Evolutionary conservation across 2,888 invertebrate species (phyloP).

Genomic region (Lingula anatina): DNA sequence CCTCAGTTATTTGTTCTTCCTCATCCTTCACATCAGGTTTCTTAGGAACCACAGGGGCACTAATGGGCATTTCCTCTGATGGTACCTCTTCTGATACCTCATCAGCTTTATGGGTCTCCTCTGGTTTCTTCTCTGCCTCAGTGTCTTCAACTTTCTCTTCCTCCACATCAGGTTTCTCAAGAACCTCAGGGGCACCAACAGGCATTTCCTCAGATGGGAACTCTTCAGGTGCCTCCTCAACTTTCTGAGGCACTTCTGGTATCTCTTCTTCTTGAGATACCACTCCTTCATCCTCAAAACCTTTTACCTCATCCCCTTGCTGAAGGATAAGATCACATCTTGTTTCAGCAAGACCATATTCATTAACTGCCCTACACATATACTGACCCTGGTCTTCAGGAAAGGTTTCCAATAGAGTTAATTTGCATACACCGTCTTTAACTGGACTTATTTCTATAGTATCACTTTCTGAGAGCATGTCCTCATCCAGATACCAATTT

Average conservation of each 20-base stretch:
- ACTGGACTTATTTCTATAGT: background rate
- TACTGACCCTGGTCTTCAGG: background rate
- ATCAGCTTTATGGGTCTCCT: slow-evolving; percentile 1
- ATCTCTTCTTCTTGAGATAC: slow-evolving; percentile 1
- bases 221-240: too few species aligned
- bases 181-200: too few species aligned
- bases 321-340: background rate
- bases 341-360: background rate
- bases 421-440: background rate
- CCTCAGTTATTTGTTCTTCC: too few species aligned
- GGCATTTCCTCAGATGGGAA: too few species aligned
- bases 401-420: background rate
- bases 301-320: slow-evolving; percentile 1
- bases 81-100: slow-evolving; percentile 1
- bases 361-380: background rate
- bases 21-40: too few species aligned
- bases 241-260: too few species aligned
- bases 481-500: background rate
- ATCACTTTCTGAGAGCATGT: background rate
- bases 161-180: slow-evolving; percentile 1
- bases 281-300: background rate
- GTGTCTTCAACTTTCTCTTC: slow-evolving; percentile 1
- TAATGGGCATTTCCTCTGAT: too few species aligned
- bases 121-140: background rate
- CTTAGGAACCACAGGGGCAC: too few species aligned